Conservation (phyloP, 64 coral and sea anemone genomes). For the Trachythela sp. region DNA sequence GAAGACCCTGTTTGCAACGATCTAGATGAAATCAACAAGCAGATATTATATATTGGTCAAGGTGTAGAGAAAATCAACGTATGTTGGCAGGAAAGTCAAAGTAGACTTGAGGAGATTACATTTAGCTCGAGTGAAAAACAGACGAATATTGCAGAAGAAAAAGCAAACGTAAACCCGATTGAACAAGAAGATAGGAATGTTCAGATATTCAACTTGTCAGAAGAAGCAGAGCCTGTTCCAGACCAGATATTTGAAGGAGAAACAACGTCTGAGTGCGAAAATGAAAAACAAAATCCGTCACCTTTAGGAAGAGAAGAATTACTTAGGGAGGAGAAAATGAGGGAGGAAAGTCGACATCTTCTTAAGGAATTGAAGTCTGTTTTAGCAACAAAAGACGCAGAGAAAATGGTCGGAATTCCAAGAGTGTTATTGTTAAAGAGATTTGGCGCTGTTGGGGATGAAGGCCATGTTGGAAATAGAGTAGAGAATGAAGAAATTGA, state of each 20-base stretch:
- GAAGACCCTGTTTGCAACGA: neutral
- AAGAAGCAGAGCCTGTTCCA: constrained; percentile 6
- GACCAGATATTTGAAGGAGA: constrained; percentile 85
- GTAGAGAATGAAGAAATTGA: neutral
- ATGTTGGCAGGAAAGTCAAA: constrained; percentile 72
- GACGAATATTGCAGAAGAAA: neutral
- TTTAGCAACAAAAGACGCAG: constrained; percentile 64
- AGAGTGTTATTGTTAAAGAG: neutral
- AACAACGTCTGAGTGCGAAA: constrained; percentile 44
- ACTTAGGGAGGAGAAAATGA: constrained; percentile 50
- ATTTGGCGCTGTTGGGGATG: neutral
- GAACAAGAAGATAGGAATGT: neutral
- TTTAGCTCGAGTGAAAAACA: neutral
- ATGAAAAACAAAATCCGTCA: neutral
- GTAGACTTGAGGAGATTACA: constrained; percentile 13
- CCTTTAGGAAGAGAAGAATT: constrained; percentile 38
- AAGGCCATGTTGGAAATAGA: neutral
- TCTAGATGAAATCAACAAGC: neutral
- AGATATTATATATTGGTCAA: neutral
- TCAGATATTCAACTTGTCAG: neutral
- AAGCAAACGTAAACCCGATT: neutral
- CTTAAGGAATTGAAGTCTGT: constrained; percentile 80
- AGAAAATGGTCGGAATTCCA: constrained; percentile 33
- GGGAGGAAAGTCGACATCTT: constrained; percentile 70
- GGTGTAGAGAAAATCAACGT: constrained; percentile 51